Evolutionary conservation across 1,140 invertebrate genomes (phyloP), one percentile per base, ranked within the genome.

Genomic region (Neocloeon triangulifer): DNA sequence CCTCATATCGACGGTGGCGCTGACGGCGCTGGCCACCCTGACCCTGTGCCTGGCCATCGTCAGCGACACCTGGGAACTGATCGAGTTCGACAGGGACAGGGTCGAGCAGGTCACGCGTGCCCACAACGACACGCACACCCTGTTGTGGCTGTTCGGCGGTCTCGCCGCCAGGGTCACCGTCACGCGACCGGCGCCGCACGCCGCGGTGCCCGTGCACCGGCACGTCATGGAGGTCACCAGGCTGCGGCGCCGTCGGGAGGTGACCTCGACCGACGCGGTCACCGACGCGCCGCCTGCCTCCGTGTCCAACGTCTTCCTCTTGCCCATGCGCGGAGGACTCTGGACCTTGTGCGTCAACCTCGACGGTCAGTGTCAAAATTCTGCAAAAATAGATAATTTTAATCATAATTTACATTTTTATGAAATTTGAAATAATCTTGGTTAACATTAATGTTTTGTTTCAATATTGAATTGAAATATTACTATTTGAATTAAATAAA

Each of bases 41-140:
- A 68, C 81, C 61, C 51, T 85, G 12, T 78, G 73, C 40, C 65
- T 64, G 2, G 73, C 77, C 20, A 76, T 82, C 39, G 75, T 81
- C 67, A 79, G 77, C 15, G 74, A 81, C 43, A 73, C 81, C 45
- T 84, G 78, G 79, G 79, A 85, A 48, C 65, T 74, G 43, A 66
- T 84, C 19, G 60, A 56, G 19, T 82, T 78, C 74, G 66, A 80
- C 47, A 60, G 56, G 22, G 38, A 15, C 4, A 19, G 14, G 4
- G 23, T 39, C 13, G 26, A 39, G 6, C 32, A 19, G n/a, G 28
- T 35, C 13, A 33, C 30, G 18, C 15, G 14, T 14, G 19, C 10
- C 14, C 27, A 29, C 10, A 29, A 29, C 27, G 19, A 29, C 27
- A 18, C 14, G 5, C 43, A 46, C 28, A 50, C 48, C n/a, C 43